Evolutionary conservation across 2,797 vertebrate genomes (phyloP), one percentile per base, ranked within the genome.

Genomic region (Antrozous pallidus): DNA sequence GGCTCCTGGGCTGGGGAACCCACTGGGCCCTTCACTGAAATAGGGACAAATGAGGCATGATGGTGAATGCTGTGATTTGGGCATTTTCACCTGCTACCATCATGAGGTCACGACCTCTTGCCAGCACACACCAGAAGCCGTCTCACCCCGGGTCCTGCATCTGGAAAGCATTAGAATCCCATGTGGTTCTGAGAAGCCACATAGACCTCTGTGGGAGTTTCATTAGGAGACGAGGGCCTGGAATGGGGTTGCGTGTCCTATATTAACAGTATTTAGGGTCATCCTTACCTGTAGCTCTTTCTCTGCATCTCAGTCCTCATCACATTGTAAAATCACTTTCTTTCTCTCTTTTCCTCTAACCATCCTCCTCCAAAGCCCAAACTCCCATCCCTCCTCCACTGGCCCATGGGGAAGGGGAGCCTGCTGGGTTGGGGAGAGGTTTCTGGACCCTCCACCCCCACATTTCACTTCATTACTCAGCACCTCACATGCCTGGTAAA

Each of bases 361-460:
- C 9, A 5, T 0, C 8, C 26, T 45, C 31, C 5, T 92, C 4
- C 4, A 40, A 79, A 78, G 12, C 8, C 8, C 51, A 63, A 17
- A 38, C n/a, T 75, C 7, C 3, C 4, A 71, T 33, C 17, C 36
- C 75, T 58, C 45, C 5, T 75, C 81, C n/a, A 49, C 1, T 18
- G 51, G 69, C 14, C 6, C 2, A 2, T 51, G n/a, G 14, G 45
- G 58, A 4, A 1, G 0, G 4, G 1, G 54, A 1, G 54, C 22
- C 2, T 2, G 7, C 6, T n/a, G 8, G 51, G 6, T 28, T 28
- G 31, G 38, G 47, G 4, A 9, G 24, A 33, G 8, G 70, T 67
- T 58, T 63, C 63, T 3, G 22, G 40, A 24, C 31, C 8, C 28
- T 10, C 8, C n/a, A n/a, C 26, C 22, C 4, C 42, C 33, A 7